Conservation (phyloP, 2,113 vertebrate genomes). For the Dromiciops gliroides region DNA sequence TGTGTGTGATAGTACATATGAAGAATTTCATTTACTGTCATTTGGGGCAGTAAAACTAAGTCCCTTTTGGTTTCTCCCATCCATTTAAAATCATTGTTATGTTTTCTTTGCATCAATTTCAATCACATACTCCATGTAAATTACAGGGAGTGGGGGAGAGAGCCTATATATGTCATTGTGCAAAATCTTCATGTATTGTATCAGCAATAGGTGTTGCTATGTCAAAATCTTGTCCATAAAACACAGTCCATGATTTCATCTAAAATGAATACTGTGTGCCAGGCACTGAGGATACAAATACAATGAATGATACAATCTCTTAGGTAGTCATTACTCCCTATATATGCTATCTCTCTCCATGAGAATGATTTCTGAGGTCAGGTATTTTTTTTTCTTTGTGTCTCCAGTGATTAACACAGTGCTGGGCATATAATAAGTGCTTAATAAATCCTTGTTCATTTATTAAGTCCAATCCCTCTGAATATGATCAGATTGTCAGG, state of each 20-base stretch:
- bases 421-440: not conserved
- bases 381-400: not conserved
- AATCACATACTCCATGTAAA: not conserved
- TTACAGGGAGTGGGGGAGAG: not conserved
- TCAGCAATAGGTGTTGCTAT: not conserved
- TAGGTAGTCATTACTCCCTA: not conserved
- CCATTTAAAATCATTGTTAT: not conserved
- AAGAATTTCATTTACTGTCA: not conserved
- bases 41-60: too few species aligned
- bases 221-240: not conserved
- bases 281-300: not conserved
- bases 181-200: not conserved
- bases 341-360: not conserved
- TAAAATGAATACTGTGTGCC: not conserved
- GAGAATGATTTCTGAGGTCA: not conserved
- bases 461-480: not conserved
- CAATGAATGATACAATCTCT: not conserved
- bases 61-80: too few species aligned
- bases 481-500: not conserved
- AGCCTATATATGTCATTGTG: not conserved
- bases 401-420: not conserved
- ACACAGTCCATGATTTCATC: not conserved
- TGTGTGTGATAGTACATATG: not conserved
- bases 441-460: not conserved
- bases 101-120: not conserved